Evolutionary conservation across 2,113 vertebrate genomes (phyloP).

Genomic region (Saccopteryx leptura): DNA sequence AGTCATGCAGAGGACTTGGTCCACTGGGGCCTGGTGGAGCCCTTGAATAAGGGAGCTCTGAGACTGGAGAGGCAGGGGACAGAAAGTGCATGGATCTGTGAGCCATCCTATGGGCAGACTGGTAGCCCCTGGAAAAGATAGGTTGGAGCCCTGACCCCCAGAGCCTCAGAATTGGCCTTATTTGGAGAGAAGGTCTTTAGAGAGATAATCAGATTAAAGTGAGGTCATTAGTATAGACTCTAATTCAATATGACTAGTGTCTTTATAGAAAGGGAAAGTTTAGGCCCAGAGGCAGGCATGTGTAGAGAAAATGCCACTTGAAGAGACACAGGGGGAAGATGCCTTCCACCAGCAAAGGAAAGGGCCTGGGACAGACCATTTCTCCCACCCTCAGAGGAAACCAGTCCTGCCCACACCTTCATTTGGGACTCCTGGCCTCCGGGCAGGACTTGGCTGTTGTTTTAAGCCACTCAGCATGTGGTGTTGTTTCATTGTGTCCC

Average conservation of each 20-base stretch:
- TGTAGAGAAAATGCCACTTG: neutral
- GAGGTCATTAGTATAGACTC: neutral
- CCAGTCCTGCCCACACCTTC: too few species aligned
- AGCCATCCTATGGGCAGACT: neutral
- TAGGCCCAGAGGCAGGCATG: neutral
- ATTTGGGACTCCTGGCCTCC: neutral
- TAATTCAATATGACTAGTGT: neutral
- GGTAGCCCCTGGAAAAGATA: neutral
- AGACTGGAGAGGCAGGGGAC: neutral
- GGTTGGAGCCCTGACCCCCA: neutral
- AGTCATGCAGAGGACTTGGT: neutral
- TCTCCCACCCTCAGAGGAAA: neutral
- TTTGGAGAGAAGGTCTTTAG: neutral
- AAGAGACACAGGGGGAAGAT: too few species aligned
- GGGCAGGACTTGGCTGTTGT: neutral
- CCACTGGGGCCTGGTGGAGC: neutral
- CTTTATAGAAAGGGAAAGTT: neutral
- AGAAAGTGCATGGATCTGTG: neutral
- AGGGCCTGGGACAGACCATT: neutral
- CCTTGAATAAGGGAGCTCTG: neutral
- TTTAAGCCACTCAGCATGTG: neutral
- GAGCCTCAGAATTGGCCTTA: neutral
- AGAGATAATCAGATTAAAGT: neutral
- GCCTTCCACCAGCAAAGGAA: neutral
- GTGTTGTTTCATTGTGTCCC: neutral